These are phyloP conservation scores for Pygoscelis adeliae DNA, from an alignment of 2,113 vertebrate genomes.

Conservation along the genomic window DNA sequence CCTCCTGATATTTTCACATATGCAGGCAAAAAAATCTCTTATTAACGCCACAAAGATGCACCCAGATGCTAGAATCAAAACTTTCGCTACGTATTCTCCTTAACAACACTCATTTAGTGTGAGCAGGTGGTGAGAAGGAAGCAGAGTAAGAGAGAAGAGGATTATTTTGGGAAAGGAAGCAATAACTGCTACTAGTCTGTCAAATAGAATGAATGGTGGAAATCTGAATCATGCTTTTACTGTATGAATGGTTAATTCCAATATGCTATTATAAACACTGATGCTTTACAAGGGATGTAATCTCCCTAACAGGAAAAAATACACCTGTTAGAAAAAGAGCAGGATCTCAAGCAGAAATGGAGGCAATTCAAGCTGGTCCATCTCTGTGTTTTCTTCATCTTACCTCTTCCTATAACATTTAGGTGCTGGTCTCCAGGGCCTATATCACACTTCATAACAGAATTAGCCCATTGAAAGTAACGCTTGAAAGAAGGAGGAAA, in stretches of 20 bases:
- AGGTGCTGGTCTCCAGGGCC: neutral
- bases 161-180: constrained; percentile 55
- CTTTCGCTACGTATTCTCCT: neutral
- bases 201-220: constrained; percentile 17
- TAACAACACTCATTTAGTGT: neutral
- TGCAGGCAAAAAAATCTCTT: neutral
- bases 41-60: neutral
- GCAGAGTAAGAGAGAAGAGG: constrained; percentile 3
- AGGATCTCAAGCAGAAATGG: neutral
- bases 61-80: neutral
- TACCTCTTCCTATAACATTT: neutral
- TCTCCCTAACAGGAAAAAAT: neutral
- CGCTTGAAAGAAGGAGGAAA: neutral
- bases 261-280: neutral
- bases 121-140: constrained; percentile 53
- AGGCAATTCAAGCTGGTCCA: neutral
- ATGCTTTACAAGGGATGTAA: neutral
- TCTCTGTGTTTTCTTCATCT: neutral
- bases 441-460: neutral
- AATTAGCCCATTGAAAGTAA: neutral
- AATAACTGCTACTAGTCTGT: constrained; percentile 37
- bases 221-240: constrained; percentile 31
- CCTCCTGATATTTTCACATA: neutral
- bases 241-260: constrained; percentile 5
- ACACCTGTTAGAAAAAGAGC: neutral